phyloP scores from a whole-genome alignment of 2,113 vertebrate genomes.

The Synodontis membranacea region DNA sequence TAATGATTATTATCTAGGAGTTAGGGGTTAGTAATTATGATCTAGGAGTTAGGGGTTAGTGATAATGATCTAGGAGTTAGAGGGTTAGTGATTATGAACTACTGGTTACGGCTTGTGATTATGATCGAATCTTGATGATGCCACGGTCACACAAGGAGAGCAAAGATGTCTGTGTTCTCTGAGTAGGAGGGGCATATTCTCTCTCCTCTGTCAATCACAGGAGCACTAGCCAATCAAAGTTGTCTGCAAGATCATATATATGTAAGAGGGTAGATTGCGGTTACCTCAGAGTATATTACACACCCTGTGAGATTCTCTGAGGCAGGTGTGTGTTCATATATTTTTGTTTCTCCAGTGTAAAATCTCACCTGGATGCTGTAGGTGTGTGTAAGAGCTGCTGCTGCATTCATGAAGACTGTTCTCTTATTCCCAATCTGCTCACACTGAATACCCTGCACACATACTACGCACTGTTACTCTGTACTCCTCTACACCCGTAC shows the following conservation, averaged over 20 bases:
- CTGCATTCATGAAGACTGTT: too few relatives aligned
- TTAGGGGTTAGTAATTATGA: not conserved
- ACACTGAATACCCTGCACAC: too few relatives aligned
- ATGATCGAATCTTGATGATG: not conserved
- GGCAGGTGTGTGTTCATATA: not conserved
- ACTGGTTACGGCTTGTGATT: not conserved
- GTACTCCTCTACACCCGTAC: not conserved
- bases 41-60: not conserved
- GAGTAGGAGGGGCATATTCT: not conserved
- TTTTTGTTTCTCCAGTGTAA: not conserved
- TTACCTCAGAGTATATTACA: not conserved
- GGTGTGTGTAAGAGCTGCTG: too few relatives aligned
- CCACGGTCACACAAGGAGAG: not conserved
- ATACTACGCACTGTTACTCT: not conserved
- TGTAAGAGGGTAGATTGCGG: not conserved
- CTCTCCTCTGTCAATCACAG: not conserved
- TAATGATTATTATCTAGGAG: not conserved
- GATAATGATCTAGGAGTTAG: not conserved
- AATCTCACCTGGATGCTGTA: too few relatives aligned
- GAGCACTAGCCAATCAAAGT: not conserved
- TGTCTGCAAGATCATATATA: not conserved
- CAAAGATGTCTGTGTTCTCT: not conserved
- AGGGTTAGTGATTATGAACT: not conserved
- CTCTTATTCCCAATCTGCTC: too few relatives aligned
- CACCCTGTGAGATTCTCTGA: not conserved